Evolutionary conservation across 2,797 vertebrate species (phyloP).

Genomic region (Molossus alvarezi): DNA sequence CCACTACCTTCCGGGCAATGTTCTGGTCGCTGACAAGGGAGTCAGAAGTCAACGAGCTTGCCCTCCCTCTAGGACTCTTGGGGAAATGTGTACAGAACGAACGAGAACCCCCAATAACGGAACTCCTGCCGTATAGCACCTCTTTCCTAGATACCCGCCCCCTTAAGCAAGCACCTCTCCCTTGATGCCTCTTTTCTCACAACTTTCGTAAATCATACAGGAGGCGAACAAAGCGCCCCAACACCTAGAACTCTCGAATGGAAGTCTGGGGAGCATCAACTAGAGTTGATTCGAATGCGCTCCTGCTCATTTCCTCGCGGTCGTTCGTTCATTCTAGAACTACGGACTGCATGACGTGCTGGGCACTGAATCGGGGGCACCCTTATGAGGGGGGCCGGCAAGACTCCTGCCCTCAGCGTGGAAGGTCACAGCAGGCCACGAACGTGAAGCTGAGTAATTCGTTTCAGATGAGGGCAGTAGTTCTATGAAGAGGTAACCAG

Average conservation of each 20-base stretch:
- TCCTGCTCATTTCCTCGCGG: constrained; percentile 12
- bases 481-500: neutral
- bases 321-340: constrained; percentile 13
- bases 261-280: neutral
- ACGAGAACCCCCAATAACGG: neutral
- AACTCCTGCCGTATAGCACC: neutral
- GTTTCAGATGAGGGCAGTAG: neutral
- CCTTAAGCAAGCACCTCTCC: constrained; percentile 4
- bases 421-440: neutral
- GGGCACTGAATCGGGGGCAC: neutral
- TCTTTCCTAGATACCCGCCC: neutral
- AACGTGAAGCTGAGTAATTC: neutral
- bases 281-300: neutral
- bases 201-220: constrained; percentile 45
- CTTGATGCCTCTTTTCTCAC: constrained; percentile 24
- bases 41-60: neutral
- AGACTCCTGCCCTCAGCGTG: neutral
- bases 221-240: neutral
- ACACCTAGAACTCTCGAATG: neutral
- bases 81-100: neutral
- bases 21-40: neutral
- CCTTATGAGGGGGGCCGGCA: neutral
- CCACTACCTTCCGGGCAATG: neutral
- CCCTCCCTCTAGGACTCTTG: neutral
- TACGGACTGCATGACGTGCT: neutral